These are phyloP conservation scores for Drosophila birchii DNA, from an alignment of 2,888 invertebrate species.

Conservation along the genomic window DNA sequence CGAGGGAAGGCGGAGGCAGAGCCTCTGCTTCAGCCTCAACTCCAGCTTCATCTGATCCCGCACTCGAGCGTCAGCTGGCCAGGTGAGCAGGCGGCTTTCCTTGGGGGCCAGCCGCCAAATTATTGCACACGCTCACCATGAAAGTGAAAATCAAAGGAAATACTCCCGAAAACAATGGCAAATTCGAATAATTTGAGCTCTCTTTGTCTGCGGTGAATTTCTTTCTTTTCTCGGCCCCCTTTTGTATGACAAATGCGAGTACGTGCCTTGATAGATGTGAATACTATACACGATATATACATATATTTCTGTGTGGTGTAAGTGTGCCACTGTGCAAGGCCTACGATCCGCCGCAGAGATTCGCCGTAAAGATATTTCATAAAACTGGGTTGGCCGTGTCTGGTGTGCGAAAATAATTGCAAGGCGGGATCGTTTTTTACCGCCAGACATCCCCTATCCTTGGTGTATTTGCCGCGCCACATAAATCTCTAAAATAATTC, in stretches of 20 bases:
- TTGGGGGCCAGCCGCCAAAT: slow-evolving; percentile 51
- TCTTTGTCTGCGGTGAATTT: slow-evolving; percentile 34
- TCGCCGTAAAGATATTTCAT: slow-evolving; percentile 48
- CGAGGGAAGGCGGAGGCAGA: slow-evolving; percentile 1
- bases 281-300: not conserved
- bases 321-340: slow-evolving; percentile 55
- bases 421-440: slow-evolving; percentile 31
- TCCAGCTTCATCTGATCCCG: slow-evolving; percentile 19
- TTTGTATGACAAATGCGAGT: slow-evolving; percentile 56
- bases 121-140: slow-evolving; percentile 62
- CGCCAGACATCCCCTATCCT: slow-evolving; percentile 29
- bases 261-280: slow-evolving; percentile 46
- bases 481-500: slow-evolving; percentile 30
- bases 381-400: slow-evolving; percentile 44
- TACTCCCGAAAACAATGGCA: slow-evolving; percentile 68
- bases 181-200: slow-evolving; percentile 75
- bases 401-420: slow-evolving; percentile 33
- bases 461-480: slow-evolving; percentile 4
- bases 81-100: slow-evolving; percentile 63
- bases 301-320: slow-evolving; percentile 5
- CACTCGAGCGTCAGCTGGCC: slow-evolving; percentile 72
- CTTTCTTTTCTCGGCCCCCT: slow-evolving; percentile 2
- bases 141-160: slow-evolving; percentile 76
- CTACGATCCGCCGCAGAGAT: slow-evolving; percentile 54
- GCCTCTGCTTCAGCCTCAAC: not conserved